Evolutionary conservation across 2,888 invertebrate genomes (phyloP), one percentile per base, ranked within the genome.

Genomic region (Athalia circularis): DNA sequence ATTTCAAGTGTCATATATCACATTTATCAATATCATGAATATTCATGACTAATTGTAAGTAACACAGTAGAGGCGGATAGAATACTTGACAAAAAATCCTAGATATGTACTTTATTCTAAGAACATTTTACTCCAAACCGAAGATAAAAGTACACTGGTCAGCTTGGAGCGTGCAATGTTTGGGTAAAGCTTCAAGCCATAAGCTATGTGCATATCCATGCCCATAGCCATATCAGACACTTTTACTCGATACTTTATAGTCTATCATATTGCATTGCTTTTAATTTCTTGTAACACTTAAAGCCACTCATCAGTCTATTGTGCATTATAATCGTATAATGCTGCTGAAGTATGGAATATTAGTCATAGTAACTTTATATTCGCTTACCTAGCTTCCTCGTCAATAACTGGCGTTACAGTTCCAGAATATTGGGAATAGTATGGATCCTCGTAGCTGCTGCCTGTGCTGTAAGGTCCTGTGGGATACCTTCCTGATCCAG

Each of bases 391-490:
- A 80, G 96, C 93, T 91, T 98, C 97, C 89, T 97, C 97, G 87
- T 98, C 98, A 83, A 98, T 97, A 79, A 97, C 95, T 4, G 98
- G 97, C 6, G 97, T 96, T 80, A 97, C 96, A 5, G 94, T 94
- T 5, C 94, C 94, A 5, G 95, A 93, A 88, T 95, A 97, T 87
- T 96, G 96, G 74, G 95, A 94, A 86, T 96, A 97, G 91, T 96
- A 97, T 0, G 96, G 96, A 86, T 97, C 97, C 87, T 97, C 97
- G 86, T 96, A 97, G 11, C 94, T 93, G 74, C 93, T 93, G 45
- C 95, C 92, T 4, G 94, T 93, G 65, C 91, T 90, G 83, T 90
- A 90, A 4, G 89, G 86, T n/a, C 87, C 88, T 45, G 87, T 80
- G 3, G 90, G 87, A 81, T 89, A 90, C 82, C 90, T 88, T 80